Evolutionary conservation across 2,797 vertebrate species (phyloP).

Genomic region (Neostethus bicornis): DNA sequence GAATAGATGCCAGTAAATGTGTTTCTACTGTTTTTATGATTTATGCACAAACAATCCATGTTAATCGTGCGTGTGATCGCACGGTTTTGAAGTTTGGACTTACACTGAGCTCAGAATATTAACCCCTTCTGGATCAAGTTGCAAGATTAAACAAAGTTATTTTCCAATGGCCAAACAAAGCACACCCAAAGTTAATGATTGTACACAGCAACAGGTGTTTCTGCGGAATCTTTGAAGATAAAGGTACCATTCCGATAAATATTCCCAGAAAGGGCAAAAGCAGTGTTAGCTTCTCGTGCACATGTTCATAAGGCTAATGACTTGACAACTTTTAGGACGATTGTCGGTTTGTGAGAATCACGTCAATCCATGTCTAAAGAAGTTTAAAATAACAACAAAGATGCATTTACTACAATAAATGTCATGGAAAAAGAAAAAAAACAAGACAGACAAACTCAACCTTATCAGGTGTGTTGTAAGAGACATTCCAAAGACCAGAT

Average conservation of each 20-base stretch:
- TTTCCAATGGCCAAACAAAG: slow-evolving; percentile 25
- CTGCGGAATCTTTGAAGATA: slow-evolving; percentile 17
- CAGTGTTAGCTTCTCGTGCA: too few relatives aligned
- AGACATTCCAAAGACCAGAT: neutral
- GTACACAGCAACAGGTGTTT: slow-evolving; percentile 42
- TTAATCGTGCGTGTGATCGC: neutral
- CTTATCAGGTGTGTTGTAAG: neutral
- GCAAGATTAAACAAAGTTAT: slow-evolving; percentile 3
- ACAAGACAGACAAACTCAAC: neutral
- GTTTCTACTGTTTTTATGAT: neutral
- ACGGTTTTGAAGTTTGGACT: neutral
- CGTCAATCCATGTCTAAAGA: neutral
- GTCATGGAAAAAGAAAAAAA: neutral
- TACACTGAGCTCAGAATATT: neutral
- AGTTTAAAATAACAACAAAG: neutral
- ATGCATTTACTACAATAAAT: neutral
- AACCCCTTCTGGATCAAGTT: slow-evolving; percentile 3
- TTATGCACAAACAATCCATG: neutral
- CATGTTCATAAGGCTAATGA: neutral
- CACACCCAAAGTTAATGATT: slow-evolving; percentile 66
- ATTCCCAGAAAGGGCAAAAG: too few relatives aligned
- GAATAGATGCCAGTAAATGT: neutral
- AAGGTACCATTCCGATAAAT: neutral
- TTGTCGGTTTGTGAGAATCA: neutral
- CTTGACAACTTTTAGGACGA: neutral